Percentiles rank a stretch among this genome's conserved stretches.
phyloP scores from a whole-genome alignment of 2,888 invertebrate genomes.

The Athetis lepigone region DNA sequence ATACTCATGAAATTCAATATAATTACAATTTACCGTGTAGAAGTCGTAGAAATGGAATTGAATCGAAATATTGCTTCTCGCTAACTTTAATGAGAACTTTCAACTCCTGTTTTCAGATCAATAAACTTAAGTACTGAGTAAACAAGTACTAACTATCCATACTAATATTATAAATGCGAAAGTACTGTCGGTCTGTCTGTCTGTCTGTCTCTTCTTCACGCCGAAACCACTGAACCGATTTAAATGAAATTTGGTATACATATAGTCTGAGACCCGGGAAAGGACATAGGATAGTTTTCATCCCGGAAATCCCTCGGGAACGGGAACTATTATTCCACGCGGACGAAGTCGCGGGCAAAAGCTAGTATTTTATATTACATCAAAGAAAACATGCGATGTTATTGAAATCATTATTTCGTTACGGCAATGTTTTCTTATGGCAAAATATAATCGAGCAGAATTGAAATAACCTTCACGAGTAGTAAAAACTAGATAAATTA shows the following conservation, averaged over 20 bases:
- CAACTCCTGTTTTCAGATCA: slow-evolving; percentile 31
- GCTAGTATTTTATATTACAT: slow-evolving; percentile 6
- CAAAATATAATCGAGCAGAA: not conserved
- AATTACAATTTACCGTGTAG: slow-evolving; percentile 21
- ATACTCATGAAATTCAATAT: slow-evolving; percentile 25
- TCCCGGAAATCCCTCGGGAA: too few relatives aligned
- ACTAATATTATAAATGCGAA: too few relatives aligned
- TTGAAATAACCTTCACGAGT: not conserved
- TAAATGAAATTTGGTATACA: too few relatives aligned
- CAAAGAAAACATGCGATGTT: slow-evolving; percentile 11
- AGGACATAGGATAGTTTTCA: too few relatives aligned
- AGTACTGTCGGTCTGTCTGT: too few relatives aligned
- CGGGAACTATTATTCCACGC: too few relatives aligned
- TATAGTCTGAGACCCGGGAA: too few relatives aligned
- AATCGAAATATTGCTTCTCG: slow-evolving; percentile 16
- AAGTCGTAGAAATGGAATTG: slow-evolving; percentile 4
- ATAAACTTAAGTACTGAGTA: slow-evolving; percentile 18
- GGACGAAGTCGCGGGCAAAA: too few relatives aligned
- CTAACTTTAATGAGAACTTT: slow-evolving; percentile 34
- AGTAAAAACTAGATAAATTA: not conserved
- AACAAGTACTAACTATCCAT: slow-evolving; percentile 1
- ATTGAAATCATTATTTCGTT: not conserved
- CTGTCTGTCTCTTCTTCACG: too few relatives aligned
- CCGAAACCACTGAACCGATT: too few relatives aligned
- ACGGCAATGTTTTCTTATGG: not conserved